Evolutionary conservation across 2,113 vertebrate genomes (phyloP), one percentile per base, ranked within the genome.

Genomic region (Piaya cayana): DNA sequence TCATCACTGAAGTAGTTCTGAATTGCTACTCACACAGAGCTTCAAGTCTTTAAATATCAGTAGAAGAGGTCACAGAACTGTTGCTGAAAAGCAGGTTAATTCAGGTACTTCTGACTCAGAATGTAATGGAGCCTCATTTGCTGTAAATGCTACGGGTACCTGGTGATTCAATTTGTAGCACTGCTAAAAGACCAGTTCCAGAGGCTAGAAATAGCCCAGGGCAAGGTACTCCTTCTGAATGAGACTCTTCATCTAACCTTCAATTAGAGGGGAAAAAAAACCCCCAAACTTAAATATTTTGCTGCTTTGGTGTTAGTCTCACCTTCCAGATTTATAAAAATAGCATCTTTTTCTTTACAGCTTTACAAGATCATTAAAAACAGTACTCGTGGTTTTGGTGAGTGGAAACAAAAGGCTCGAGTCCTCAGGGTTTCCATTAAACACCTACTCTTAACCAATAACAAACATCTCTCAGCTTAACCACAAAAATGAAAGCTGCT

Each of bases 21-120:
- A 79, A 77, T 76, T 79, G 71, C 74, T 26, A 88, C 20, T 85
- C 71, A 88, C 59, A 70, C 18, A 65, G 19, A 11, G 71, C 82
- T 85, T 79, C 50, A 83, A 63, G 63, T 85, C 85, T 80, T 74
- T 34, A 77, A 92, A 34, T 45, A 94, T 56, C 75, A 89, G 58
- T 26, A 70, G 47, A 47, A 87, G 93, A 95, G 65, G 85, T 95
- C 95, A 95, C 49, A 49, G 42, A 85, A 94, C 55, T 53, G 34
- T 86, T 96, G 94, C 85, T 96, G 68, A 94, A 97, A 96, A 96
- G 84, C 91, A 95, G 85, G 90, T 95, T 96, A 94, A 94, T 96
- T 95, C 92, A 92, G 82, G 90, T 85, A 63, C 23, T 29, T 86
- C 93, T 97, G 93, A 97, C 87, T 95, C 93, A 95, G 68, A 88